Evolutionary conservation across 2,888 invertebrate genomes (phyloP).

Genomic region (Cheilosia vernalis): DNA sequence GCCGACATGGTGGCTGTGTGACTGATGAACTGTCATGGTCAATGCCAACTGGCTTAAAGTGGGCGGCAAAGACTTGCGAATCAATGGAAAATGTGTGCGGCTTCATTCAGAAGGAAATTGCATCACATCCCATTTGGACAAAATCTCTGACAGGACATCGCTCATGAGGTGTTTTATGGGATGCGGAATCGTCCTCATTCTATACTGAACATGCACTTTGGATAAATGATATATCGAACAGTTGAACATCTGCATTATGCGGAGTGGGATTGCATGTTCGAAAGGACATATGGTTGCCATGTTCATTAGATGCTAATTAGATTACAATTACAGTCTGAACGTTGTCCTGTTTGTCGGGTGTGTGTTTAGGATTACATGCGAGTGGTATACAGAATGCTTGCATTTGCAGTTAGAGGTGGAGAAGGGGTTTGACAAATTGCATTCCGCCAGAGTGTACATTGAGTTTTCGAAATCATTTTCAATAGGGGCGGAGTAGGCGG

Average conservation of each 20-base stretch:
- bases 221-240: conserved; percentile 1
- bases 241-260: conserved; percentile 40
- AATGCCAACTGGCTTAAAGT: conserved; percentile 19
- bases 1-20: conserved; percentile 17
- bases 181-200: background rate
- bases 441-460: background rate
- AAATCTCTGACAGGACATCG: conserved; percentile 36
- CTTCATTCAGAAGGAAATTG: conserved; percentile 9
- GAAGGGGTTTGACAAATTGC: background rate
- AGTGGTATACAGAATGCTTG: background rate
- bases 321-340: conserved; percentile 24
- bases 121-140: conserved; percentile 29
- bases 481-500: too few relatives aligned
- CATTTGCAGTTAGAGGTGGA: background rate
- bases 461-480: too few relatives aligned
- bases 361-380: conserved; percentile 20
- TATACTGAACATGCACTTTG: background rate
- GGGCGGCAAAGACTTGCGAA: conserved; percentile 1
- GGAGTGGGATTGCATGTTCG: conserved; percentile 3
- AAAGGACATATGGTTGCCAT: conserved; percentile 36
- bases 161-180: conserved; percentile 28
- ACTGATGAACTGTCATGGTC: conserved; percentile 33
- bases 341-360: background rate
- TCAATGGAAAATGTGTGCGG: conserved; percentile 8
- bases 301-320: conserved; percentile 25